Percentiles rank a stretch among this genome's conserved stretches.
Conservation (phyloP, 2,888 invertebrate genomes). For the Oscheius sp. region DNA sequence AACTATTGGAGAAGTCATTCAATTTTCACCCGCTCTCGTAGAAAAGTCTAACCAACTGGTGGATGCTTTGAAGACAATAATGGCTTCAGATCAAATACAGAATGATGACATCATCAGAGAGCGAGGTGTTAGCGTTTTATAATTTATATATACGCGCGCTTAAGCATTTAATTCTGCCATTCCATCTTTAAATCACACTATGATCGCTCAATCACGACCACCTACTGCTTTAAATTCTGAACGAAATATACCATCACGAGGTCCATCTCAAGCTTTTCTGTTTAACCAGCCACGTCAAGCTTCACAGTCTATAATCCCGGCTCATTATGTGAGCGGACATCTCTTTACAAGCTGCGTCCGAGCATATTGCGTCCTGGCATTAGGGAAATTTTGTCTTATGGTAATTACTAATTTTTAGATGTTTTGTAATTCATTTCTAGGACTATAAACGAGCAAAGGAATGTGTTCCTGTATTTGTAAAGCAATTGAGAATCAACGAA, state of each 20-base stretch:
- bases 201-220: neutral
- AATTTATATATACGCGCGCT: neutral
- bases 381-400: slow-evolving; percentile 74
- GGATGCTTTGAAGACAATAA: slow-evolving; percentile 41
- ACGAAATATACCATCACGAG: neutral
- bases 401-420: slow-evolving; percentile 73
- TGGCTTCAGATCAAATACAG: slow-evolving; percentile 41
- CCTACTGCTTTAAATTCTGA: slow-evolving; percentile 26
- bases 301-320: slow-evolving; percentile 8
- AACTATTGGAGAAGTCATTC: slow-evolving; percentile 74
- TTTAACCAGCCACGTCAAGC: neutral
- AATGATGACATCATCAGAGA: slow-evolving; percentile 10
- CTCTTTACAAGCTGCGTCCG: slow-evolving; percentile 60
- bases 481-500: slow-evolving; percentile 77
- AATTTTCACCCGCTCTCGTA: slow-evolving; percentile 74
- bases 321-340: slow-evolving; percentile 18
- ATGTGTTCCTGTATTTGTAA: slow-evolving; percentile 80
- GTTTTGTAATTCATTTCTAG: slow-evolving; percentile 78
- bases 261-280: neutral
- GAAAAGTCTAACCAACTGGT: slow-evolving; percentile 66
- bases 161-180: slow-evolving; percentile 36
- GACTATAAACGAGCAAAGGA: slow-evolving; percentile 80
- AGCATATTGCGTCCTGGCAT: slow-evolving; percentile 74
- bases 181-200: slow-evolving; percentile 22
- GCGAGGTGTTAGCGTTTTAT: neutral